These are phyloP conservation scores for Sinohyriopsis cumingii DNA, from an alignment of 2,888 invertebrate genomes.

Conservation along the genomic window DNA sequence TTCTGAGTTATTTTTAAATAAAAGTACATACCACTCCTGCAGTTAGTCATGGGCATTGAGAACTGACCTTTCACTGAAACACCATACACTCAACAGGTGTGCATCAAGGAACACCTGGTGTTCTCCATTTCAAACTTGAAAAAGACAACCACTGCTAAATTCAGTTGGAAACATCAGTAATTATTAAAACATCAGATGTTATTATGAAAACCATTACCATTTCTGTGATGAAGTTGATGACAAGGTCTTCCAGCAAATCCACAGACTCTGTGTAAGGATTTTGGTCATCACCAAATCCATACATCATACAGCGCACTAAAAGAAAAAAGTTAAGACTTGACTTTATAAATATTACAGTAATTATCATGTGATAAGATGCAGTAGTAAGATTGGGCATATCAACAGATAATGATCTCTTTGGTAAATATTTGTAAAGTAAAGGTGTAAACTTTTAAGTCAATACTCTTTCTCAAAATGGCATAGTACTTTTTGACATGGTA, in stretches of 20 bases:
- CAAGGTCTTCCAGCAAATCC: conserved; percentile 96
- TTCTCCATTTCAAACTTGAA: too few species aligned
- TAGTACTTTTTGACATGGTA: too few species aligned
- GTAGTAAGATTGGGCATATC: too few species aligned
- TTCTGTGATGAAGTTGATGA: conserved; percentile 97
- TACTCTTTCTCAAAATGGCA: too few species aligned
- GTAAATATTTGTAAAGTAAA: too few species aligned
- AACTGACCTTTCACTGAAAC: not conserved
- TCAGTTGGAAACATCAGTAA: too few species aligned
- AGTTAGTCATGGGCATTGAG: not conserved
- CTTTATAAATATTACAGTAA: not conserved
- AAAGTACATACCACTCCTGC: not conserved
- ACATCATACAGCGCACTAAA: conserved; percentile 87
- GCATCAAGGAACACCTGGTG: not conserved
- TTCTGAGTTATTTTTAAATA: too few species aligned
- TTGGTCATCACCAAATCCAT: conserved; percentile 99
- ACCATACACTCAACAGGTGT: not conserved
- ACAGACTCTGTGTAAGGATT: conserved; percentile 99
- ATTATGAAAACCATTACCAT: conserved; percentile 77
- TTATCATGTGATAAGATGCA: not conserved
- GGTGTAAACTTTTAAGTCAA: too few species aligned
- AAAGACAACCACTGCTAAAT: too few species aligned
- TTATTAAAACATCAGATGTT: not conserved
- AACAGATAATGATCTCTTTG: too few species aligned
- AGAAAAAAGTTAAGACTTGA: conserved; percentile 8